Evolutionary conservation across 2,113 vertebrate genomes (phyloP).

Genomic region (Hyperopisus bebe): DNA sequence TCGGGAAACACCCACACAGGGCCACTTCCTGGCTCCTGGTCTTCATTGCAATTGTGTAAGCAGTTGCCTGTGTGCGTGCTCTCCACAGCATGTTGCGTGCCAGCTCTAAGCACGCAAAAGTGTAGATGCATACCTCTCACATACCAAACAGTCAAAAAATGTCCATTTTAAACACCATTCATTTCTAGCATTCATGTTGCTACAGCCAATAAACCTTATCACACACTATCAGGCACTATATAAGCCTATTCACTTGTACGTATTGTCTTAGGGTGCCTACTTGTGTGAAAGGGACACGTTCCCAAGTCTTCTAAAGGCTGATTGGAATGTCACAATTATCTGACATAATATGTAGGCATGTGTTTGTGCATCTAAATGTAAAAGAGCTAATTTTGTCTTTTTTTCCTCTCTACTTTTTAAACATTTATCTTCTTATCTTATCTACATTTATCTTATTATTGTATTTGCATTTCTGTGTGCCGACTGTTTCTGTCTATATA

Average conservation of each 20-base stretch:
- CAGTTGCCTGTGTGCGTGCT: not conserved
- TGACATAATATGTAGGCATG: not conserved
- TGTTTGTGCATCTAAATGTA: constrained; percentile 37
- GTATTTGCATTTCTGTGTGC: not conserved
- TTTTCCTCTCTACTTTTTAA: not conserved
- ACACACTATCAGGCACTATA: not conserved
- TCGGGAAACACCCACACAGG: not conserved
- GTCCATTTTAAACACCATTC: not conserved
- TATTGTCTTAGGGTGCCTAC: not conserved
- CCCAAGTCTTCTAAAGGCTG: not conserved
- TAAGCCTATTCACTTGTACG: not conserved
- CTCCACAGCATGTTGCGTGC: not conserved
- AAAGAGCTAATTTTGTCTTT: constrained; percentile 12
- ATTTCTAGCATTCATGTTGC: not conserved
- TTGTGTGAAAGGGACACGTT: not conserved
- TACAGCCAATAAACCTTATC: not conserved
- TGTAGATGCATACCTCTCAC: not conserved
- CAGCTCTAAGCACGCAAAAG: not conserved
- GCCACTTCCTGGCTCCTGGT: not conserved
- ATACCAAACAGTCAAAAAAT: constrained; percentile 12
- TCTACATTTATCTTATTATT: not conserved
- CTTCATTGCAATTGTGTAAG: not conserved
- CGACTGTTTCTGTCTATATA: not conserved
- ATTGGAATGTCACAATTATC: not conserved
- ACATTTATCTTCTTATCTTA: no score